Evolutionary conservation across 2,113 vertebrate species (phyloP), one percentile per base, ranked within the genome.

Genomic region (Halichoeres trimaculatus): DNA sequence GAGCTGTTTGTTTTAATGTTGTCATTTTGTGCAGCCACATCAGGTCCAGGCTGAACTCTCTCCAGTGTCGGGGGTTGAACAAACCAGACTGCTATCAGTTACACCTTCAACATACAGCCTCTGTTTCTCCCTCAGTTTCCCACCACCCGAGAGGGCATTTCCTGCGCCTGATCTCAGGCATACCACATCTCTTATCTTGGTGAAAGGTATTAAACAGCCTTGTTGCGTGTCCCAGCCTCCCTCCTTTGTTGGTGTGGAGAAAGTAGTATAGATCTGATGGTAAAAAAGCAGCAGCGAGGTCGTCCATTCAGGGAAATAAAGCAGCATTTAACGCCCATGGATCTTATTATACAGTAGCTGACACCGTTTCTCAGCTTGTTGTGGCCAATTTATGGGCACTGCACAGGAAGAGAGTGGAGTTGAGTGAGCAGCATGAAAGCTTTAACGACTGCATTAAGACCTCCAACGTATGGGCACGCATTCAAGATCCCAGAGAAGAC

Each of bases 111-210:
- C 85, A 36, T 72, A 26, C 84, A 75, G 77, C 85, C 83, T 80
- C 86, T 84, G 84, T 84, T 81, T 65, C 80, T 76, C 22, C 12
- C 53, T 56, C 26, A 79, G 69, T 76, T 91, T 91, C 89, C 86
- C 89, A 90, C 88, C 84, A 89, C 83, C 84, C 55, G 80, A 90
- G 81, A 91, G 77, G 77, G 76, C 70, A 62, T 84, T 87, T 89
- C 83, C 87, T 84, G 60, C 35, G 38, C 63, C 75, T 89, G 86
- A 89, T 90, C 86, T 80, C 6, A 35, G 77, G 65, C 88, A 74
- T 71, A 70, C 66, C 63, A 13, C 86, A 74, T 87, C 82, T 87
- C 75, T 89, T 88, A 88, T 87, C 84, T 87, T 12, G 67, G 74
- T 35, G 59, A 91, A 87, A 87, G 85, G 80, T 89, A 83, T 83